Evolutionary conservation across 2,797 vertebrate species (phyloP), one percentile per base, ranked within the genome.

Genomic region (Notoglanidium macrostoma): DNA sequence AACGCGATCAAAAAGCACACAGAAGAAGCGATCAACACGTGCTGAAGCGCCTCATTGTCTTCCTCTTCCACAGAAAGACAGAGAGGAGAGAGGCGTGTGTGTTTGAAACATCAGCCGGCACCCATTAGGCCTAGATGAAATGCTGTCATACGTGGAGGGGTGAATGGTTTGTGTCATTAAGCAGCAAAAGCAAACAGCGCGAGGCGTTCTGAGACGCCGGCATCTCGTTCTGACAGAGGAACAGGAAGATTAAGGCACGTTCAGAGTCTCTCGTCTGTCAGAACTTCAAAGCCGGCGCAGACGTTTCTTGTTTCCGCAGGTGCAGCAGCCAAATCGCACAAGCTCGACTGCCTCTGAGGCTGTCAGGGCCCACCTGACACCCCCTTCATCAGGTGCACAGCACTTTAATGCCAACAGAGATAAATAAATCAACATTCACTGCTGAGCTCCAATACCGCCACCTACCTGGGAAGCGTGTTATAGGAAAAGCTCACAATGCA

Each of bases 151-250:
- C 92, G 89, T 92, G 93, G 93, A 86, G 92, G 91, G 94, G 59
- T 94, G 95, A 96, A 96, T 95, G 94, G 94, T 95, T 96, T 94
- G 94, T 95, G 95, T 96, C 95, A 95, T 96, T 96, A 95, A 94
- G 94, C 94, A 94, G 95, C 93, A 92, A 92, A 94, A 94, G 95
- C 94, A 94, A 95, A 95, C 94, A 92, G 94, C 92, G 91, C 91
- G 63, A 89, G 85, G 93, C 86, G 83, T 83, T 88, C 92, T 92
- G 91, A 92, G 91, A 94, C 93, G 93, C 94, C 92, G 93, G 92
- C 91, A 88, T 73, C 80, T 91, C 29, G 86, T 78, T 88, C 93
- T 92, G 93, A 89, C 86, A 86, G 93, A 91, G 92, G 92, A 93
- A 94, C 94, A 93, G 93, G 92, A 94, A 96, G 95, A 96, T 96